Evolutionary conservation across 2,113 vertebrate species (phyloP).

Genomic region (Baryphthengus martii): DNA sequence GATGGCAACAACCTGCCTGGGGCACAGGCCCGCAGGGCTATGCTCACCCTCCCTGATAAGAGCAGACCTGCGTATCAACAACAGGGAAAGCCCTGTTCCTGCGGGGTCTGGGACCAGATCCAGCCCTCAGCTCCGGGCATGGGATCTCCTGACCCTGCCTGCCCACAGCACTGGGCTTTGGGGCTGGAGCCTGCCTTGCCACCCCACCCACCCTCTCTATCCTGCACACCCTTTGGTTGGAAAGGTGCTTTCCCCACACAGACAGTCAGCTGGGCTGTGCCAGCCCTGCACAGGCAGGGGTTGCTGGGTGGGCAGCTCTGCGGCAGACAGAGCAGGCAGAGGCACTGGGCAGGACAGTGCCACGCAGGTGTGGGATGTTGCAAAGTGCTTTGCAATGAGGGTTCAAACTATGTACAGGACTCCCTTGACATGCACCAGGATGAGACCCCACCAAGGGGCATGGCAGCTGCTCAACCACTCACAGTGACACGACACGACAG

Average conservation of each 20-base stretch:
- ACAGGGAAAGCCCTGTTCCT: background rate
- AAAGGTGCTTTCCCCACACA: background rate
- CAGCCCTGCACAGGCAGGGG: background rate
- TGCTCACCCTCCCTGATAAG: background rate
- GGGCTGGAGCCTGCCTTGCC: background rate
- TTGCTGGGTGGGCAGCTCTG: background rate
- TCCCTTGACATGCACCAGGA: conserved; percentile 12
- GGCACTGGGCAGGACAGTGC: background rate
- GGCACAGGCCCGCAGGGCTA: background rate
- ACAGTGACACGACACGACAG: conserved; percentile 37
- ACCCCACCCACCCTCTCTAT: background rate
- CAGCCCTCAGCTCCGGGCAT: background rate
- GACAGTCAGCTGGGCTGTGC: background rate
- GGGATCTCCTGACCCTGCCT: background rate
- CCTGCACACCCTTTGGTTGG: background rate
- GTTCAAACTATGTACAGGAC: conserved; percentile 46
- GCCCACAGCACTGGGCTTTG: background rate
- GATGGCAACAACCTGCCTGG: background rate
- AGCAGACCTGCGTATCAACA: background rate
- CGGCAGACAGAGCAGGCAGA: background rate
- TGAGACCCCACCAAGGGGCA: background rate
- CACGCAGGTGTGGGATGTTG: background rate
- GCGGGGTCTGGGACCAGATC: background rate
- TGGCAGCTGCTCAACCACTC: conserved; percentile 56
- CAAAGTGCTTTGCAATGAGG: conserved; percentile 27